Percentiles rank a stretch among this genome's conserved stretches.
Evolutionary conservation across 2,113 vertebrate genomes (phyloP).

Genomic region (Myrmecobius fasciatus): DNA sequence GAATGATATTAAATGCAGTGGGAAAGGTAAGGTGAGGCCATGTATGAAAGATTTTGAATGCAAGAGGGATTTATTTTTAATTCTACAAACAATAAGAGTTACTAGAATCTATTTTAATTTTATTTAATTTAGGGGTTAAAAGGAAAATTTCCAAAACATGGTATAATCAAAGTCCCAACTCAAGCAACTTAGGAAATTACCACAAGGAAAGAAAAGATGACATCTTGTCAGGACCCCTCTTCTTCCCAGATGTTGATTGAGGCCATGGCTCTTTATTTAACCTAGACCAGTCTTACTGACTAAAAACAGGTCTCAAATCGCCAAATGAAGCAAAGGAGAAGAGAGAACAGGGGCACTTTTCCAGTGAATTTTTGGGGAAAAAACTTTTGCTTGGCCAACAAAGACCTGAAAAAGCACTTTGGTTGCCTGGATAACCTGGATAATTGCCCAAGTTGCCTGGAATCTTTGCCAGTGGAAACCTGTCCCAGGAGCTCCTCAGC

Average conservation of each 20-base stretch:
- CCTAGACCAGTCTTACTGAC: not conserved
- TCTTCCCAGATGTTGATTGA: not conserved
- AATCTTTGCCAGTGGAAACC: slow-evolving; percentile 77
- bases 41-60: too few relatives aligned
- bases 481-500: slow-evolving; percentile 74
- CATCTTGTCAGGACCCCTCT: not conserved
- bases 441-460: slow-evolving; percentile 67
- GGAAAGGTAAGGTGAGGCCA: too few relatives aligned
- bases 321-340: slow-evolving; percentile 45
- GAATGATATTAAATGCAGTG: too few relatives aligned
- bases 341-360: slow-evolving; percentile 49
- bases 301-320: slow-evolving; percentile 26
- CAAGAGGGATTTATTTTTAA: too few relatives aligned
- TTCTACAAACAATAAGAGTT: too few relatives aligned
- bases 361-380: slow-evolving; percentile 66
- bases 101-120: too few relatives aligned
- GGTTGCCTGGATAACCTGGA: slow-evolving; percentile 76
- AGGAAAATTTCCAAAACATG: too few relatives aligned
- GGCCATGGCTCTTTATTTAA: not conserved
- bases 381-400: slow-evolving; percentile 67
- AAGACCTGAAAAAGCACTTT: slow-evolving; percentile 73
- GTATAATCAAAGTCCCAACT: not conserved
- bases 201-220: not conserved
- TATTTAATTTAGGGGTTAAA: too few relatives aligned
- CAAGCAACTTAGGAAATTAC: not conserved